phyloP scores from a whole-genome alignment of 2,113 vertebrate species.

The Ptychochromis oligacanthus region DNA sequence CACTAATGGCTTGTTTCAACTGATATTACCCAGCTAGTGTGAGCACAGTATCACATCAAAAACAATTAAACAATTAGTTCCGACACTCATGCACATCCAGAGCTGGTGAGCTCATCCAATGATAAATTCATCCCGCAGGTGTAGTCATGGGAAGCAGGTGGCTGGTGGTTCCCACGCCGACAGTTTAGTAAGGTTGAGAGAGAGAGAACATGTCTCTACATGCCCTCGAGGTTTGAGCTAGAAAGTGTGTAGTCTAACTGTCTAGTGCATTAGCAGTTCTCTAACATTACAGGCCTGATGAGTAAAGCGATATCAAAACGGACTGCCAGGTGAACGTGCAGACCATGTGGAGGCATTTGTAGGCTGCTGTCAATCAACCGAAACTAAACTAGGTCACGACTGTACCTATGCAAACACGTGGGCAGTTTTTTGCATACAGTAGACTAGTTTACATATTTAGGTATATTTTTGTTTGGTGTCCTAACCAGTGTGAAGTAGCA shows the following conservation, averaged over 20 bases:
- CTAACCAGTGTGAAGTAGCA: slow-evolving; percentile 19
- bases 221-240: slow-evolving; percentile 76
- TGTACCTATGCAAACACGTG: slow-evolving; percentile 45
- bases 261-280: slow-evolving; percentile 6
- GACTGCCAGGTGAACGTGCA: slow-evolving; percentile 13
- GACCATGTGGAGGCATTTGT: not conserved
- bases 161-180: slow-evolving; percentile 92
- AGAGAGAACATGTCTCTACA: slow-evolving; percentile 84
- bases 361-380: slow-evolving; percentile 17
- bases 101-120: slow-evolving; percentile 54
- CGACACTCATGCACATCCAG: not conserved
- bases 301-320: slow-evolving; percentile 41
- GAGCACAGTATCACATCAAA: not conserved
- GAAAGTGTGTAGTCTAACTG: slow-evolving; percentile 39
- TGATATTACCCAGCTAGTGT: not conserved
- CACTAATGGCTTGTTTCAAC: not conserved
- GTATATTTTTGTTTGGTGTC: slow-evolving; percentile 27
- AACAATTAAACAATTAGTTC: not conserved
- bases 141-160: slow-evolving; percentile 94
- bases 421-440: slow-evolving; percentile 46
- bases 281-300: slow-evolving; percentile 13
- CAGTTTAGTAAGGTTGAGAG: slow-evolving; percentile 74
- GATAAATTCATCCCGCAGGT: slow-evolving; percentile 76
- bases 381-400: not conserved
- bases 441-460: slow-evolving; percentile 41